A percentile compares a stretch with the other conserved stretches of the same genome.
These are phyloP conservation scores for Dasyprocta punctata DNA, from an alignment of 2,113 vertebrate species.

Conservation along the genomic window DNA sequence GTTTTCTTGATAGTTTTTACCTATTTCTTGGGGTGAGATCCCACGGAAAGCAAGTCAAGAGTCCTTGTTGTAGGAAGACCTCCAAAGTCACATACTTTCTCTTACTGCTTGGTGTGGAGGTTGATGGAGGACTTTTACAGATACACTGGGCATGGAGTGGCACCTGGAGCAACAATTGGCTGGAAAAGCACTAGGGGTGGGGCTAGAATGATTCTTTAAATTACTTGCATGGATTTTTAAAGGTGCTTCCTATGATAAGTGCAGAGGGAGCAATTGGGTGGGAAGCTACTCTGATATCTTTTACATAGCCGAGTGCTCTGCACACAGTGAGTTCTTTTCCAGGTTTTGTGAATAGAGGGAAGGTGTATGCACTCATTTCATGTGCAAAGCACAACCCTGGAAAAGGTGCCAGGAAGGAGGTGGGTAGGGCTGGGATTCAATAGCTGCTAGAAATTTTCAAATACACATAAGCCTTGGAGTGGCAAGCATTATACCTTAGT, in stretches of 20 bases:
- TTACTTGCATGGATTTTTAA: slow-evolving; percentile 60
- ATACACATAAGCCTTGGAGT: not conserved
- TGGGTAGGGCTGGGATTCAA: not conserved
- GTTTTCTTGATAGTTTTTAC: not conserved
- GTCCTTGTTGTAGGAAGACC: not conserved
- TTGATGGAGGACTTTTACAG: slow-evolving; percentile 38
- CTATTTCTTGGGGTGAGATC: not conserved
- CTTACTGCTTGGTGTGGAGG: not conserved
- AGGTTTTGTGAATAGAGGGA: not conserved
- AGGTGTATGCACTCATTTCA: not conserved
- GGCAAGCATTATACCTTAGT: not conserved
- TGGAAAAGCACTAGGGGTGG: not conserved
- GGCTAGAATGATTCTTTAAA: not conserved
- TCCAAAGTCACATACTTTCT: not conserved
- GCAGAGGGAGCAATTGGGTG: not conserved
- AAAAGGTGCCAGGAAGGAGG: not conserved
- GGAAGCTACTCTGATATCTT: not conserved
- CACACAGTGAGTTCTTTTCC: not conserved
- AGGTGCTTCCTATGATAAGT: not conserved
- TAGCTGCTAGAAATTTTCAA: not conserved
- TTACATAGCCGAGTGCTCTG: not conserved
- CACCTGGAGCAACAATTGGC: slow-evolving; percentile 73
- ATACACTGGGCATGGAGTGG: slow-evolving; percentile 73
- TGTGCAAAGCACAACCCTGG: not conserved
- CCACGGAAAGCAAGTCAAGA: not conserved